phyloP scores from a whole-genome alignment of 2,888 invertebrate genomes.

The Penaeus monodon region DNA sequence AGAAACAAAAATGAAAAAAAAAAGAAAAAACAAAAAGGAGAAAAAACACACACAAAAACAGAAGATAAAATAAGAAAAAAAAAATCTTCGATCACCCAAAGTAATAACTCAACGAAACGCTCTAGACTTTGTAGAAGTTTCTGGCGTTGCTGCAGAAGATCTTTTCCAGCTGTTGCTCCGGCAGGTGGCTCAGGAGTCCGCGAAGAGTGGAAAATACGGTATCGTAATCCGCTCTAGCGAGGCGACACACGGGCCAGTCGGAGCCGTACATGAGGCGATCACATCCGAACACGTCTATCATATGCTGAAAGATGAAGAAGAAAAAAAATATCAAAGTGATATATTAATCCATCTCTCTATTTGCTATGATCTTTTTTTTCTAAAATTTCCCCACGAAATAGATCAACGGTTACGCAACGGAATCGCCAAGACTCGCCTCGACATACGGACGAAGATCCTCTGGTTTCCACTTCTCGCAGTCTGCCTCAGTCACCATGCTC shows the following conservation, averaged over 20 bases:
- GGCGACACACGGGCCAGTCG: slow-evolving; percentile 41
- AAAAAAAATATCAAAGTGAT: background rate
- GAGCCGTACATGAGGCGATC: slow-evolving; percentile 41
- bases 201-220: background rate
- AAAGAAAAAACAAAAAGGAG: too few species aligned
- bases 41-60: too few species aligned
- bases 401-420: too few species aligned
- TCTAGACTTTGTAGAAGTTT: slow-evolving; percentile 24
- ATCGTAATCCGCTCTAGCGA: slow-evolving; percentile 16
- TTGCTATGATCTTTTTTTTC: too few species aligned
- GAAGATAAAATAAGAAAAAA: background rate
- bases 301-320: slow-evolving; percentile 1
- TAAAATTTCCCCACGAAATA: too few species aligned
- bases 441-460: slow-evolving; percentile 34
- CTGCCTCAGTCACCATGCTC: slow-evolving; percentile 42
- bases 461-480: slow-evolving; percentile 30
- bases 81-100: too few species aligned
- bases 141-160: slow-evolving; percentile 37
- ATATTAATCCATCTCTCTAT: too few species aligned
- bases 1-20: too few species aligned
- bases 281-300: slow-evolving; percentile 23
- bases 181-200: slow-evolving; percentile 21
- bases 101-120: too few species aligned
- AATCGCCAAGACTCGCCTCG: background rate
- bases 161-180: slow-evolving; percentile 26